phyloP scores from a whole-genome alignment of 2,113 vertebrate species.

The Phylloscopus whistleri region DNA sequence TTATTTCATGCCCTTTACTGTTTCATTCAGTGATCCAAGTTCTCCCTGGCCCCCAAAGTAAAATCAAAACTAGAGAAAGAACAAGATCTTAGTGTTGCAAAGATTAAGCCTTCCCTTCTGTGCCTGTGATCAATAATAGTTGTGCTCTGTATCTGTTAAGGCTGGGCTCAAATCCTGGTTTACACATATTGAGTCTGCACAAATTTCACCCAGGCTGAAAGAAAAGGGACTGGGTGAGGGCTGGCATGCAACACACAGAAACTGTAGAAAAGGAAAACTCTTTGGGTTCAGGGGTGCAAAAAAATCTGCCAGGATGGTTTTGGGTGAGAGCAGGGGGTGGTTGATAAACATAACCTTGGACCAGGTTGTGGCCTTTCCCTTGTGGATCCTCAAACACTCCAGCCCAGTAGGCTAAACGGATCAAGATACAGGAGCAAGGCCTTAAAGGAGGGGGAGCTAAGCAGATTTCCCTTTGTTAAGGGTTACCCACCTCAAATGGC shows the following conservation, averaged over 20 bases:
- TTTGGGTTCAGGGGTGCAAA: background rate
- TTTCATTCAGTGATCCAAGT: background rate
- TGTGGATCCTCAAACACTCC: background rate
- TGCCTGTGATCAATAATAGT: background rate
- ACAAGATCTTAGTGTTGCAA: background rate
- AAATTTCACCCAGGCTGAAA: background rate
- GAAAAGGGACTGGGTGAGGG: background rate
- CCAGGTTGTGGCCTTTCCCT: background rate
- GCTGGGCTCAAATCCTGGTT: background rate
- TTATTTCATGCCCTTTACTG: background rate
- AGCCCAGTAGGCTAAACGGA: background rate
- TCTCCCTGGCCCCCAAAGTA: fast-evolving
- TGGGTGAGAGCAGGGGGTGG: fast-evolving
- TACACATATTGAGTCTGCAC: background rate
- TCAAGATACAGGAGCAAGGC: background rate
- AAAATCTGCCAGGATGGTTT: background rate
- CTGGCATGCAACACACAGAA: background rate
- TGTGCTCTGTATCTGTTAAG: background rate
- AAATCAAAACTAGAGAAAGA: background rate
- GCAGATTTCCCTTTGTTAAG: background rate
- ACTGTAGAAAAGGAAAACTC: background rate
- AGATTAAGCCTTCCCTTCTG: background rate
- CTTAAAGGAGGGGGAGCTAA: background rate
- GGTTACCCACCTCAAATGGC: background rate
- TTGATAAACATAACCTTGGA: background rate